A percentile compares a stretch with the other conserved stretches of the same genome.
Conservation (phyloP, 2,113 vertebrate species). For the Sturnira hondurensis region DNA sequence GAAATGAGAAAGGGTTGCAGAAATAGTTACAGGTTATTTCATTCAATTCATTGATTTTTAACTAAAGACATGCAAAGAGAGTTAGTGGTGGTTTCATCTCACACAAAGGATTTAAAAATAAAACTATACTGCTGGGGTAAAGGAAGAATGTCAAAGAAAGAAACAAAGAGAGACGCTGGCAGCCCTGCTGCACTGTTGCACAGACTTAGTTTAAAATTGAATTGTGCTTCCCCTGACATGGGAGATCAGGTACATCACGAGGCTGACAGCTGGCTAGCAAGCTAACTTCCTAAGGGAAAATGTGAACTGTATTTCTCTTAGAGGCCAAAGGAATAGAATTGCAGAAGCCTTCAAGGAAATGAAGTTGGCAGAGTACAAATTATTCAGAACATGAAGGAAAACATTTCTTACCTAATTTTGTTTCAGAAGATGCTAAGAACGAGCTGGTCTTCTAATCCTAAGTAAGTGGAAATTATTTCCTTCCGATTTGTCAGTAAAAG, state of each 20-base stretch:
- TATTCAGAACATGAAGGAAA: constrained; percentile 52
- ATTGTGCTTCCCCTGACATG: constrained; percentile 67
- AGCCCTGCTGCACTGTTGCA: constrained; percentile 39
- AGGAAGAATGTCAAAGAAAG: constrained; percentile 54
- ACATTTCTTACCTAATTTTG: constrained; percentile 62
- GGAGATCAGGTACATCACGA: constrained; percentile 65
- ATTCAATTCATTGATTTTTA: constrained; percentile 70
- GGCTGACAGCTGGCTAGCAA: constrained; percentile 64
- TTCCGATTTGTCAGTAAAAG: not conserved
- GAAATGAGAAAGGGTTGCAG: constrained; percentile 69
- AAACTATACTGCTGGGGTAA: constrained; percentile 23
- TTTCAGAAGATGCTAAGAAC: constrained; percentile 48
- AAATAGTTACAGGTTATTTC: constrained; percentile 69
- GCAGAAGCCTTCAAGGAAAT: constrained; percentile 44
- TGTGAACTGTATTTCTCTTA: constrained; percentile 55
- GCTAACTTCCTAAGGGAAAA: constrained; percentile 54
- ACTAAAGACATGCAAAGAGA: constrained; percentile 71
- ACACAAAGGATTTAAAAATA: constrained; percentile 65
- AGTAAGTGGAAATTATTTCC: not conserved
- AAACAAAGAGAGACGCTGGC: constrained; percentile 33
- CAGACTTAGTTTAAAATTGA: constrained; percentile 66
- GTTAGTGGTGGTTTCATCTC: constrained; percentile 52
- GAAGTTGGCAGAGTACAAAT: constrained; percentile 38
- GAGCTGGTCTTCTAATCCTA: constrained; percentile 18
- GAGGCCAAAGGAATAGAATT: constrained; percentile 60